phyloP scores from a whole-genome alignment of 2,888 invertebrate genomes.

The Cheiracanthium punctorium region DNA sequence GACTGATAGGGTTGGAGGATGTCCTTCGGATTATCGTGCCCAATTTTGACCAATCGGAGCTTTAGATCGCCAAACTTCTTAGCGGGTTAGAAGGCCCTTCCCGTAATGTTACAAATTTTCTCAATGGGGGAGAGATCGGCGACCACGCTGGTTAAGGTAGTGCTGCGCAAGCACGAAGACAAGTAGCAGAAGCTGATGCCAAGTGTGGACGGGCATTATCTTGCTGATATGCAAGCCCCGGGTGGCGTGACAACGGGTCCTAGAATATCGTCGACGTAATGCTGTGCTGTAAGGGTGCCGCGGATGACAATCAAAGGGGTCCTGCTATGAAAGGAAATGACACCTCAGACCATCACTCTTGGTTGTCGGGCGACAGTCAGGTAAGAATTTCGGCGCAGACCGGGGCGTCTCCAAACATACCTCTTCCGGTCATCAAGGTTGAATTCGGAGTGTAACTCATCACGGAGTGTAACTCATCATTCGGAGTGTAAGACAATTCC shows the following conservation, averaged over 20 bases:
- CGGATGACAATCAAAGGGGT: constrained; percentile 1
- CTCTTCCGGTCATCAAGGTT: neutral
- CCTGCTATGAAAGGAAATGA: neutral
- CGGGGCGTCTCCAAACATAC: neutral
- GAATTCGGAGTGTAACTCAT: neutral
- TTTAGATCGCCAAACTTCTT: neutral
- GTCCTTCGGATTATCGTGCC: neutral
- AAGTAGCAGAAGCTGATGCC: neutral
- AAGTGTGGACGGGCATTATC: neutral
- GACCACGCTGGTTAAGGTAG: neutral
- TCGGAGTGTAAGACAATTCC: neutral
- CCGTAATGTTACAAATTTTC: neutral
- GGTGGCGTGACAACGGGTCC: neutral
- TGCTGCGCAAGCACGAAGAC: neutral
- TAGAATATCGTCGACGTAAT: neutral
- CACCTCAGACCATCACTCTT: neutral
- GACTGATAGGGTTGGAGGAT: neutral
- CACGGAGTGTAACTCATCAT: too few relatives aligned
- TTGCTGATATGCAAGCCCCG: neutral
- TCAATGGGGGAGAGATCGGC: neutral
- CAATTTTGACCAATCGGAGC: neutral
- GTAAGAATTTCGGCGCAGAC: neutral
- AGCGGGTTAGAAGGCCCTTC: neutral
- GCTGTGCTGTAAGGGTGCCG: neutral
- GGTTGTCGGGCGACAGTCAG: neutral